phyloP scores from a whole-genome alignment of 92 coral and sea anemone genomes.

The Scolanthus callimorphus region DNA sequence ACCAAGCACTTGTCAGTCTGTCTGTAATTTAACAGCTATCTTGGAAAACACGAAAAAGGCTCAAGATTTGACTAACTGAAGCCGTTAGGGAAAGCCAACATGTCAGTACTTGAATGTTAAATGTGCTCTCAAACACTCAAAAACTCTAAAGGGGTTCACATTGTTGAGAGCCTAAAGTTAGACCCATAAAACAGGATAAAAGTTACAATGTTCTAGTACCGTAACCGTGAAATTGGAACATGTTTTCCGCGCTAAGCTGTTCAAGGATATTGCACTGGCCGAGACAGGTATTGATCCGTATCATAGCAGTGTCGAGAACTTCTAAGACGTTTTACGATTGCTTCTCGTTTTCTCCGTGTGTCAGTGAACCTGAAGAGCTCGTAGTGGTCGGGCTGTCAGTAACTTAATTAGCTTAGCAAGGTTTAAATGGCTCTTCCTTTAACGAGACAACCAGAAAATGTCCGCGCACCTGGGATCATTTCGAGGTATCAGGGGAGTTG shows the following conservation, averaged over 20 bases:
- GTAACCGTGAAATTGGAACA: conserved; percentile 24
- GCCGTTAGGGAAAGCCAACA: not conserved
- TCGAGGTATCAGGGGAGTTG: conserved; percentile 8
- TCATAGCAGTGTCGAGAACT: conserved; percentile 26
- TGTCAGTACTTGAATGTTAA: not conserved
- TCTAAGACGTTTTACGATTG: too few species aligned
- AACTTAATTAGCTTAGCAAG: conserved; percentile 33
- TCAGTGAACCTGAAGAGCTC: too few species aligned
- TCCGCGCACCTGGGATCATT: conserved; percentile 42
- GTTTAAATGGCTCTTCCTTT: conserved; percentile 28
- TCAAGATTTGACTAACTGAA: not conserved
- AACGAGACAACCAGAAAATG: conserved; percentile 13
- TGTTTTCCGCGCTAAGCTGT: conserved; percentile 2
- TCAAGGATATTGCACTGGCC: not conserved
- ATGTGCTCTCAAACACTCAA: not conserved
- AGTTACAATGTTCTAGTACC: too few species aligned
- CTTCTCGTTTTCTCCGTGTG: too few species aligned
- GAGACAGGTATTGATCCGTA: conserved; percentile 31
- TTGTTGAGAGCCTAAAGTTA: too few species aligned
- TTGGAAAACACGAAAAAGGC: not conserved
- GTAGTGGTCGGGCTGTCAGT: conserved; percentile 40
- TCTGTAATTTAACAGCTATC: not conserved
- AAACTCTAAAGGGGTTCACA: not conserved
- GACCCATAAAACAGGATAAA: too few species aligned
- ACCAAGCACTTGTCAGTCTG: not conserved